A percentile compares a stretch with the other conserved stretches of the same genome.
phyloP scores from a whole-genome alignment of 35 echinoderm and acorn worm genomes.

The Strongylocentrotus purpuratus region DNA sequence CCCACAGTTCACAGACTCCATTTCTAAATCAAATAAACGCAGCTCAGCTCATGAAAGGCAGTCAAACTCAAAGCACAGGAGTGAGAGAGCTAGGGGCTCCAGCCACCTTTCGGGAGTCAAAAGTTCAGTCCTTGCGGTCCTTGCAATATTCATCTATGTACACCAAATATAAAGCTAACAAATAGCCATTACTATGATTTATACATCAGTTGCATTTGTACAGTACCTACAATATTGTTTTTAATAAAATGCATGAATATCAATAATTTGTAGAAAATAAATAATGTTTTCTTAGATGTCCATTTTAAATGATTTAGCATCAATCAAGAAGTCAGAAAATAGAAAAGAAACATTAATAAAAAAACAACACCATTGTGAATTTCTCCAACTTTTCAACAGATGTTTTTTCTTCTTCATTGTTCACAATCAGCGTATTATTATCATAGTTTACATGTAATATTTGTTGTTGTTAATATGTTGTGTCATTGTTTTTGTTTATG shows the following conservation, averaged over 20 bases:
- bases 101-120: neutral
- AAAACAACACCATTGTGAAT: too few relatives aligned
- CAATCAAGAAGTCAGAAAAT: neutral
- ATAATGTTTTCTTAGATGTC: too few relatives aligned
- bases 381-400: too few relatives aligned
- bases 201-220: neutral
- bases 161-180: neutral
- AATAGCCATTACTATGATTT: neutral
- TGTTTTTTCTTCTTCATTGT: too few relatives aligned
- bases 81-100: neutral
- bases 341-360: neutral
- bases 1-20: neutral
- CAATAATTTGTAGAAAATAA: too few relatives aligned
- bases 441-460: too few relatives aligned
- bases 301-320: neutral
- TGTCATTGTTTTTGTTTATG: neutral
- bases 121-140: neutral
- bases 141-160: neutral
- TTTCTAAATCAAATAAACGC: neutral
- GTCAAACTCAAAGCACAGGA: neutral
- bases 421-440: too few relatives aligned
- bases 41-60: neutral
- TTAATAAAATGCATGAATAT: too few relatives aligned
- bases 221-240: too few relatives aligned
- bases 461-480: too few relatives aligned